Evolutionary conservation across 1,140 invertebrate species (phyloP), one percentile per base, ranked within the genome.

Genomic region (Halictus rubicundus): DNA sequence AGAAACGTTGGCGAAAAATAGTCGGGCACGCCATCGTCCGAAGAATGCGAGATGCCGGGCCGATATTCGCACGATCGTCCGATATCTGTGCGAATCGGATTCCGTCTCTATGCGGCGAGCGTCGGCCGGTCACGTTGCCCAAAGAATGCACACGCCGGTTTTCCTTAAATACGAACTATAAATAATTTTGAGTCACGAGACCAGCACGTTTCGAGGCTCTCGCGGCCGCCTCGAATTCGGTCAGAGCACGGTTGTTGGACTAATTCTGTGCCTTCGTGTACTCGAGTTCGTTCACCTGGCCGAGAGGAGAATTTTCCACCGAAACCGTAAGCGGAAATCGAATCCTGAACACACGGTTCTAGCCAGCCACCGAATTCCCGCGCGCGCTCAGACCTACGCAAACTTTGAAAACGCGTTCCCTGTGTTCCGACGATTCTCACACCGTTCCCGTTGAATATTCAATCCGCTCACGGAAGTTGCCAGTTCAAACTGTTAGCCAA

Each of bases 221-320:
- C 32, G 32, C 32, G 32, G 32, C 32, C 60, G 73, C n/a, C 81
- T 75, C 68, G 88, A 89, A 89, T 88, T 85, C 88, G 88, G 86
- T 87, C 88, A 87, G 70, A 80, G 80, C 80, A 52, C 19, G 49
- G 76, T 79, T 60, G 82, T 85, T 88, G 87, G 82, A 91, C 89
- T 90, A 90, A 91, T 91, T 90, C 80, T 89, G 83, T 89, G 88
- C 87, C 32, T 32, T 32, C 86, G 85, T 79, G 78, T 79, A 88
- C 84, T 87, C 79, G 81, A 70, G 90, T 91, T 91, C 90, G 80
- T 91, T 90, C 83, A 90, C 89, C 90, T 86, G 85, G 21, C 59
- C 21, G 66, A 39, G 52, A 81, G 79, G 64, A 32, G 54, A 84
- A 81, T 83, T 86, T 84, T 72, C 78, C 70, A 49, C n/a, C 49